Percentiles rank a stretch among this genome's conserved stretches.
phyloP scores from a whole-genome alignment of 2,797 vertebrate genomes.

The Austrolebias charrua region DNA sequence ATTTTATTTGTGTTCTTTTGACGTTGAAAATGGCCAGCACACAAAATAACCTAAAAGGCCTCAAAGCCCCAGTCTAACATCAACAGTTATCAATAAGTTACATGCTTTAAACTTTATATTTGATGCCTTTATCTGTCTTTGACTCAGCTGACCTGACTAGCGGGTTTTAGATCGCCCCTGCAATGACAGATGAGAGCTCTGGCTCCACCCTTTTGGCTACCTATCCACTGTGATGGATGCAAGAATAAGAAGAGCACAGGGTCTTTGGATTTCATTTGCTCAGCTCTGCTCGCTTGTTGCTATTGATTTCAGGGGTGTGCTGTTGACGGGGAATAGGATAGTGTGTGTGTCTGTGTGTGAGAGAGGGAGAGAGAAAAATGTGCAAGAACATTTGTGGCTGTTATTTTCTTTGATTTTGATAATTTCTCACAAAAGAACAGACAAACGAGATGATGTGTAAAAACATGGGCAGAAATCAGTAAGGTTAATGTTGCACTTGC shows the following conservation, averaged over 20 bases:
- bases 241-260: slow-evolving; percentile 56
- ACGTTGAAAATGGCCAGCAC: slow-evolving; percentile 12
- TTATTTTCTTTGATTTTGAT: slow-evolving; percentile 47
- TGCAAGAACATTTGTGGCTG: slow-evolving; percentile 30
- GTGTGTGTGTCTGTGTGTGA: slow-evolving; percentile 11
- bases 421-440: slow-evolving; percentile 40
- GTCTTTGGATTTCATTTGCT: slow-evolving; percentile 78
- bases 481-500: slow-evolving; percentile 1
- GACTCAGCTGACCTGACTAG: slow-evolving; percentile 48
- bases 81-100: slow-evolving; percentile 21
- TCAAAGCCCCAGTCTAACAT: slow-evolving; percentile 12
- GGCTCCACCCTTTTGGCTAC: slow-evolving; percentile 60
- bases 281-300: slow-evolving; percentile 66
- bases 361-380: slow-evolving; percentile 1
- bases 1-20: slow-evolving; percentile 6
- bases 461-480: slow-evolving; percentile 11
- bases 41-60: slow-evolving; percentile 8
- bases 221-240: slow-evolving; percentile 71
- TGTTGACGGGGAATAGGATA: slow-evolving; percentile 43
- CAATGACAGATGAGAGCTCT: slow-evolving; percentile 64
- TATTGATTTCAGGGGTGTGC: slow-evolving; percentile 68
- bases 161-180: slow-evolving; percentile 39
- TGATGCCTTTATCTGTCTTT: slow-evolving; percentile 23
- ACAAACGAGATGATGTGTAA: slow-evolving; percentile 34
- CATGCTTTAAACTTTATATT: slow-evolving; percentile 31